These are phyloP conservation scores for Tiliacea aurago DNA, from an alignment of 2,888 invertebrate species.

Conservation along the genomic window DNA sequence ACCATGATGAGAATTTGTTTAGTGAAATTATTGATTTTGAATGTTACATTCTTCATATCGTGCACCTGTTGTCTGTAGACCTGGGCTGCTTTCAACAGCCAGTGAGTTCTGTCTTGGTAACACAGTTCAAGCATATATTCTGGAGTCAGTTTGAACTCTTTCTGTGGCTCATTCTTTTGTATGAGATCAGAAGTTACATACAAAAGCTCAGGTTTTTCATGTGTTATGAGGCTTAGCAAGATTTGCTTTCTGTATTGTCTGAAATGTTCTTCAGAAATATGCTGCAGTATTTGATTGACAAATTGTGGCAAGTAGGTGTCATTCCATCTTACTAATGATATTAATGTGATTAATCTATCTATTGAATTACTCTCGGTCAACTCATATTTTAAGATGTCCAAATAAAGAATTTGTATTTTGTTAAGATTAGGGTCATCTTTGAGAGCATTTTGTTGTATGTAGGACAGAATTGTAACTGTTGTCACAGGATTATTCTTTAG, in stretches of 20 bases:
- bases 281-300: slow-evolving; percentile 77
- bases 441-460: slow-evolving; percentile 74
- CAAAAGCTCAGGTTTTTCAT: slow-evolving; percentile 81
- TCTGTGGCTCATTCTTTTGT: slow-evolving; percentile 84
- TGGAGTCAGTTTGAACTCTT: slow-evolving; percentile 86
- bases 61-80: slow-evolving; percentile 85
- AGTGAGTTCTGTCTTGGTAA: slow-evolving; percentile 87
- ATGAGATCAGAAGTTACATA: slow-evolving; percentile 79
- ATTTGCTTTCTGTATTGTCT: slow-evolving; percentile 87
- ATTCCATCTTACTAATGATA: slow-evolving; percentile 82
- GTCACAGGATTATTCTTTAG: slow-evolving; percentile 86
- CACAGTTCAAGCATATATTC: slow-evolving; percentile 89
- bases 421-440: slow-evolving; percentile 71
- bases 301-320: slow-evolving; percentile 77
- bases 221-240: slow-evolving; percentile 83
- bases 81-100: slow-evolving; percentile 87
- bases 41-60: slow-evolving; percentile 87
- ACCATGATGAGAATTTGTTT: slow-evolving; percentile 89
- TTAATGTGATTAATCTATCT: slow-evolving; percentile 81
- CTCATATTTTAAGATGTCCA: slow-evolving; percentile 81
- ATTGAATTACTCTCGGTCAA: slow-evolving; percentile 76
- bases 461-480: slow-evolving; percentile 77
- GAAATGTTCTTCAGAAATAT: slow-evolving; percentile 79
- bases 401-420: slow-evolving; percentile 80
- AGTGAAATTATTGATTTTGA: slow-evolving; percentile 87